phyloP scores from a whole-genome alignment of 23 tunicate species.

The Phallusia fumigata region DNA sequence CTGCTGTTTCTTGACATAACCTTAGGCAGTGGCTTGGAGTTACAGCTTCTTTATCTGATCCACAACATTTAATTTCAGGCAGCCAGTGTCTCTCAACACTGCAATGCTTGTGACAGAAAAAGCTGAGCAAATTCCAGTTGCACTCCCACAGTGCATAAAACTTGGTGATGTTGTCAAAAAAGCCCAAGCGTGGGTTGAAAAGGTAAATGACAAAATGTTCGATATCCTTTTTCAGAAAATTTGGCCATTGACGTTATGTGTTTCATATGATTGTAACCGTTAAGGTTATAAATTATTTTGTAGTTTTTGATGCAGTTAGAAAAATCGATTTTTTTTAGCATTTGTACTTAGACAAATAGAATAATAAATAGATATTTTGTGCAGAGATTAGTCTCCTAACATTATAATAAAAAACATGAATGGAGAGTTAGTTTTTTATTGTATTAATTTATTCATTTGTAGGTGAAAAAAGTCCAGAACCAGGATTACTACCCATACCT shows the following conservation, averaged over 20 bases:
- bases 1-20: no score
- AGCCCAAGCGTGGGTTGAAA: conserved; percentile 53
- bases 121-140: conserved; percentile 71
- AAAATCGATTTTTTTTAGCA: no score
- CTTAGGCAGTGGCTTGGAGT: no score
- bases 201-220: conserved; percentile 20
- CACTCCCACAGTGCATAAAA: conserved; percentile 51
- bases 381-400: background rate
- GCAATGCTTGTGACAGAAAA: conserved; percentile 62
- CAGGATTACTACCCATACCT: conserved; percentile 83
- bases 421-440: background rate
- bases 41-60: no score
- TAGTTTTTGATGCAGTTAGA: no score
- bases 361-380: no score
- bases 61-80: no score
- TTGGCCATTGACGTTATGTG: no score
- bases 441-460: background rate
- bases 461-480: conserved; percentile 61
- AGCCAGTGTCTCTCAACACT: conserved; percentile 38
- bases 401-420: background rate
- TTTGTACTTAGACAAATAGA: no score
- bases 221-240: background rate
- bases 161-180: conserved; percentile 55
- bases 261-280: no score
- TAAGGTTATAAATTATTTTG: no score